phyloP scores from a whole-genome alignment of 2,113 vertebrate species.

The Epinephelus moara region DNA sequence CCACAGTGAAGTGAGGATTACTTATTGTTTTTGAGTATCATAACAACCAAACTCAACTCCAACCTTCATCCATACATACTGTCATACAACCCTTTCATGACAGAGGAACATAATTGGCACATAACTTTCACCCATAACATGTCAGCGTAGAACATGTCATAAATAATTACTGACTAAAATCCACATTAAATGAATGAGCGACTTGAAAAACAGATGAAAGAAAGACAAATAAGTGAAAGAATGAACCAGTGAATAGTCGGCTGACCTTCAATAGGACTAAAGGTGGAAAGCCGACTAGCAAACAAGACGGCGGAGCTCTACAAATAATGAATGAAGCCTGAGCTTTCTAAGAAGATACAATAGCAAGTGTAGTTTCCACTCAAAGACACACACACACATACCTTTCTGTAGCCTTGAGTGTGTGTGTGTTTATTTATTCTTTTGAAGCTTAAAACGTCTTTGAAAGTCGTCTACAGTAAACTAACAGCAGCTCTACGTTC shows the following conservation, averaged over 20 bases:
- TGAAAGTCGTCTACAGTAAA: background rate
- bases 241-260: background rate
- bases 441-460: background rate
- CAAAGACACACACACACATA: background rate
- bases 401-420: background rate
- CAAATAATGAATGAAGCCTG: conserved; percentile 46
- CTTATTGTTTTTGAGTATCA: background rate
- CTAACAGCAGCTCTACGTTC: background rate
- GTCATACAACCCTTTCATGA: background rate
- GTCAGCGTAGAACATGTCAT: no score
- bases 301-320: background rate
- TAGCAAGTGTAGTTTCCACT: conserved; percentile 29
- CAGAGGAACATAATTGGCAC: background rate
- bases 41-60: background rate
- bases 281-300: conserved; percentile 14
- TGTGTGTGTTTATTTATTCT: background rate
- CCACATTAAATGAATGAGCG: background rate
- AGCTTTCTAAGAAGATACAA: conserved; percentile 38
- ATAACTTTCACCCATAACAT: no score
- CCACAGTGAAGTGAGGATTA: no score
- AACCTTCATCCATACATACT: background rate
- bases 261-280: background rate
- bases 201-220: background rate
- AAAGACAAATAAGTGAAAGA: background rate
- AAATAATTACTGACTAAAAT: background rate